phyloP scores from a whole-genome alignment of 2,888 invertebrate species.

The Clanis bilineata region DNA sequence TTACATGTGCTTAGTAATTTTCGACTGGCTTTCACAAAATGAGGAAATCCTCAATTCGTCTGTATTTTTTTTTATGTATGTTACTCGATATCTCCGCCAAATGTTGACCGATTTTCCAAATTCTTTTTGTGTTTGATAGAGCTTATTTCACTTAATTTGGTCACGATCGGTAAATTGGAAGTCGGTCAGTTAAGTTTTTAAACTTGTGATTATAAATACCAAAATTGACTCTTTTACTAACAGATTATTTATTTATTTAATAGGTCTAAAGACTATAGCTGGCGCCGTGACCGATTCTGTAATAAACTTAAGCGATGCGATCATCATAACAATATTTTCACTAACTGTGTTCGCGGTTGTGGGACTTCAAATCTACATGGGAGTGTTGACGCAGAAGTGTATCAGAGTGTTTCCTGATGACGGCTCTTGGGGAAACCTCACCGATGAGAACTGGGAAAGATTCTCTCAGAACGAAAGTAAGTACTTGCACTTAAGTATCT shows the following conservation, averaged over 20 bases:
- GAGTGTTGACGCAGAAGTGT: conserved; percentile 97
- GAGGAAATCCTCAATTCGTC: too few species aligned
- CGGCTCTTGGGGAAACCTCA: conserved; percentile 93
- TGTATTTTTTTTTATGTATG: too few species aligned
- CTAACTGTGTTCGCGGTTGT: conserved; percentile 99
- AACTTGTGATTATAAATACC: too few species aligned
- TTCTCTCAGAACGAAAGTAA: conserved; percentile 91
- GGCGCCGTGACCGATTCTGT: conserved; percentile 99
- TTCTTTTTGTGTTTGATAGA: too few species aligned
- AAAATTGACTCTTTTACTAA: too few species aligned
- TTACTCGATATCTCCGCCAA: too few species aligned
- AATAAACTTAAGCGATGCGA: conserved; percentile 99
- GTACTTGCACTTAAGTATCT: conserved; percentile 36
- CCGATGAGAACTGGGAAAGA: conserved; percentile 91
- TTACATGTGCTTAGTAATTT: too few species aligned
- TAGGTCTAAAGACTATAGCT: conserved; percentile 99
- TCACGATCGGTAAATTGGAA: too few species aligned
- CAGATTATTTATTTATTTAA: not conserved
- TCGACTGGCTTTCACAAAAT: too few species aligned
- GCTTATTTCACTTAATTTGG: too few species aligned
- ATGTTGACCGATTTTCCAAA: too few species aligned
- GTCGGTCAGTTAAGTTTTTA: too few species aligned
- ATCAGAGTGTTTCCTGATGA: conserved; percentile 93
- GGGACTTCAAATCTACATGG: conserved; percentile 99
- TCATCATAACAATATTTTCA: conserved; percentile 99